Base-by-base conservation (phyloP, 2,888 invertebrate genomes). In the Stenodera caucasica region DNA sequence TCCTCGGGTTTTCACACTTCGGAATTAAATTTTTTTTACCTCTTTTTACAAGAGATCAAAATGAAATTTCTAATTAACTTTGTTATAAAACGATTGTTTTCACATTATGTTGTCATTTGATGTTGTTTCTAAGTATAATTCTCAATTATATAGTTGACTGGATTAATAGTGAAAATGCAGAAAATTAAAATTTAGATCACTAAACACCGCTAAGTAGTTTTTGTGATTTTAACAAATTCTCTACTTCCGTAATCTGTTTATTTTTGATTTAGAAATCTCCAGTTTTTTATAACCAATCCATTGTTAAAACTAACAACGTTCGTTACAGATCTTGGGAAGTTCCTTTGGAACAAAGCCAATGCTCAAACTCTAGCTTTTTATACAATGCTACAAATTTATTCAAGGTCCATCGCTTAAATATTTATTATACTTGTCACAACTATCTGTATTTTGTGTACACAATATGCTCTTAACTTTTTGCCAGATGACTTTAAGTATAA, bases 321-420 rank as follows among this genome's bases (percentile, higher is more conserved):
- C 21, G 4, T 23, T 23, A 23, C 45, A 45, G 45, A 45, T 45
- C 21, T 23, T 45, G 21, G 12, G 1, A 7, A 23, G 21, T 45
- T 45, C n/a, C 21, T 45, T 45, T 45, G 45, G 45, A 45, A 45
- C 12, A 45, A 45, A 45, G 45, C 45, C 45, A 45, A 45, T 18
- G 40, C 18, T 11, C 18, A 45, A 4, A 23, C 21, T 45, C 9
- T 1, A 40, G 18, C 18, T 40, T 18, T 18, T 40, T 45, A 45
- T 45, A 23, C n/a, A 21, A 45, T 45, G 45, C 45, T 45, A 45
- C 30, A 53, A 53, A 53, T 53, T 21, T 53, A 53, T 53, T 53
- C 53, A 53, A 32, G 53, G 53, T 53, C 53, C 53, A 53, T 53
- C 53, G 30, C 33, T 35, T 32, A 33, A 53, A 53, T 53, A 53